Conservation (phyloP, 2,888 invertebrate species). For the Petrolisthes cinctipes region DNA sequence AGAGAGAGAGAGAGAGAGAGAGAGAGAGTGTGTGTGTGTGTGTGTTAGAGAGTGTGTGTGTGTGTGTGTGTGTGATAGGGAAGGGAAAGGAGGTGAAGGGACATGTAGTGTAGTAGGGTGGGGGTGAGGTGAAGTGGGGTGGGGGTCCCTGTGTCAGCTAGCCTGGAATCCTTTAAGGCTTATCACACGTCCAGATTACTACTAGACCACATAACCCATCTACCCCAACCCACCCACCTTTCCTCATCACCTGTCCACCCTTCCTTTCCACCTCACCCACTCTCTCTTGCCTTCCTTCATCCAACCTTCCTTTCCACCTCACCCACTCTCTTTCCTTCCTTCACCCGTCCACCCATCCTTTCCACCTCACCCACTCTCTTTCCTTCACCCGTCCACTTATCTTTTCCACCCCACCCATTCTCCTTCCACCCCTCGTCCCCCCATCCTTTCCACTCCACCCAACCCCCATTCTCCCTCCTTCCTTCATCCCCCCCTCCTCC, state of each 20-base stretch:
- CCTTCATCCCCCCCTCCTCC: too few relatives aligned
- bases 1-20: slow-evolving; percentile 2
- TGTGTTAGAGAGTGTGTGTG: too few relatives aligned
- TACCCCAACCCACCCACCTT: neutral
- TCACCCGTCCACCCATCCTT: too few relatives aligned
- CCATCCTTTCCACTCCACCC: neutral
- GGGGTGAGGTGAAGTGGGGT: neutral
- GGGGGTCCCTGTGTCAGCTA: neutral
- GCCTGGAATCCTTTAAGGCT: neutral
- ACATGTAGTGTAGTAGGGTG: neutral
- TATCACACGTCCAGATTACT: neutral
- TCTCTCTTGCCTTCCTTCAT: too few relatives aligned
- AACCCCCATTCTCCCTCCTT: too few relatives aligned
- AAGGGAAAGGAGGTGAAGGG: neutral
- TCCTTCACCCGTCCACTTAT: neutral
- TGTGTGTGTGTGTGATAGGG: neutral
- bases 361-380: neutral
- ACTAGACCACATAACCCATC: neutral
- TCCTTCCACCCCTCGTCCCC: too few relatives aligned
- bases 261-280: too few relatives aligned
- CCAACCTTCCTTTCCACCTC: too few relatives aligned
- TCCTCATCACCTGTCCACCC: neutral
- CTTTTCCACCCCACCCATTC: too few relatives aligned
- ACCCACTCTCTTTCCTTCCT: too few relatives aligned
- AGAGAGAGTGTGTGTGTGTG: neutral